Percentiles rank a stretch among this genome's conserved stretches.
These are phyloP conservation scores for Onychomys arenicola DNA, from an alignment of 2,797 vertebrate genomes.

Conservation along the genomic window DNA sequence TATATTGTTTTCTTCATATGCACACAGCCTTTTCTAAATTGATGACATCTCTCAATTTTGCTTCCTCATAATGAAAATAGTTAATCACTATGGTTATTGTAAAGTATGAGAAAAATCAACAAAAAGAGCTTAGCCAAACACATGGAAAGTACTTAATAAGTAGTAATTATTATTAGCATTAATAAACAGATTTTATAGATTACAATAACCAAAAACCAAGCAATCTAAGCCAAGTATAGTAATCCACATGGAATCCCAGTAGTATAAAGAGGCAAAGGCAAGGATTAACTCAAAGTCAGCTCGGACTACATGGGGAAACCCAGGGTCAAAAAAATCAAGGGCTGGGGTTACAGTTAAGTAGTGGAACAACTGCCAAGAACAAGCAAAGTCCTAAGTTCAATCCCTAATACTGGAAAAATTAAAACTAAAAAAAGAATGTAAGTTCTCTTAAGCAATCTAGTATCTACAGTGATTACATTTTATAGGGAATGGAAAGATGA, in stretches of 20 bases:
- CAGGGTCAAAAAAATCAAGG: not conserved
- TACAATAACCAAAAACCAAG: constrained; percentile 56
- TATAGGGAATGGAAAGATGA: not conserved
- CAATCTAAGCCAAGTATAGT: not conserved
- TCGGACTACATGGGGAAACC: too few relatives aligned
- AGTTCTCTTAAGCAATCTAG: not conserved
- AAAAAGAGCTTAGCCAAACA: constrained; percentile 46
- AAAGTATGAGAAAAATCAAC: constrained; percentile 61
- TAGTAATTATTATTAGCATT: constrained; percentile 2
- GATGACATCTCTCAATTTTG: constrained; percentile 46
- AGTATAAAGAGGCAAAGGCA: not conserved
- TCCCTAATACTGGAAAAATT: not conserved
- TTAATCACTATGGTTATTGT: not conserved
- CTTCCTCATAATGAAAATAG: constrained; percentile 45
- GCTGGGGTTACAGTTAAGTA: not conserved
- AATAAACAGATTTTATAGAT: constrained; percentile 5
- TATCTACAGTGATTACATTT: not conserved
- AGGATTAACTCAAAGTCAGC: not conserved
- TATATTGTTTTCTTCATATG: constrained; percentile 12
- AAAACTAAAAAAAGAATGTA: not conserved
- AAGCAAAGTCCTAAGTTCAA: not conserved
- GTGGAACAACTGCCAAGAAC: not conserved
- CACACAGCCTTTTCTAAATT: constrained; percentile 34
- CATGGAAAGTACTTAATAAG: constrained; percentile 61
- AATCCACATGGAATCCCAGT: not conserved